Base-by-base conservation (phyloP, 1,140 invertebrate genomes). In the Camponotus pennsylvanicus region DNA sequence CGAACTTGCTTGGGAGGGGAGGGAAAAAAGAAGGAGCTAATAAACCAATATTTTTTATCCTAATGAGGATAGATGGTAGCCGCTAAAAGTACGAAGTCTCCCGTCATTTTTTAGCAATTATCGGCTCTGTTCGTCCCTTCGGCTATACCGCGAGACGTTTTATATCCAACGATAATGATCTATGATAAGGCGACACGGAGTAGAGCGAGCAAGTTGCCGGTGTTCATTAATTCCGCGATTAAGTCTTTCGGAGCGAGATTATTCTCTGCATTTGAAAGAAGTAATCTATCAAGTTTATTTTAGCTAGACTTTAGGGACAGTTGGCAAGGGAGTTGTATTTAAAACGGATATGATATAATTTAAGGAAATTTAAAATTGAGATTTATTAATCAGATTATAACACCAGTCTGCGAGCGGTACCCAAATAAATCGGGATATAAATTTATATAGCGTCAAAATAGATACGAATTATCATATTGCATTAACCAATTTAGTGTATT, bases 21-120 rank as follows among this genome's bases (percentile, higher is more conserved):
- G 8, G 21, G n/a, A 4, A 37, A 59, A 21, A 55, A 32, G 52
- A 42, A 15, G n/a, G 63, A 11, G 21, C 45, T 11, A 42, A 49
- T 73, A 55, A 27, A 59, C 40, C 57, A 75, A 64, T 83, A 73
- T 75, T 82, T 82, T 83, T 83, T 55, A 83, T 61, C 27, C 37
- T 83, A 83, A 83, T 83, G 71, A 73, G 79, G 27, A 83, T 61
- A 73, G 67, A 82, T 82, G 69, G 55, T 55, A 73, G 40, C 34
- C 69, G 27, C 57, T 83, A 83, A 83, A 57, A 83, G 69, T 32
- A 45, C 40, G 13, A 73, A 45, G 40, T 75, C 40, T 32, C 69
- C 13, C 27, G 79, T 75, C 79, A 83, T 83, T 75, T 83, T 83
- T 83, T 42, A 75, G 27, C 77, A 75, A 83, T 83, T 83, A 83